These are phyloP conservation scores for Kryptolebias ocellatus DNA, from an alignment of 2,797 vertebrate genomes.

Conservation along the genomic window DNA sequence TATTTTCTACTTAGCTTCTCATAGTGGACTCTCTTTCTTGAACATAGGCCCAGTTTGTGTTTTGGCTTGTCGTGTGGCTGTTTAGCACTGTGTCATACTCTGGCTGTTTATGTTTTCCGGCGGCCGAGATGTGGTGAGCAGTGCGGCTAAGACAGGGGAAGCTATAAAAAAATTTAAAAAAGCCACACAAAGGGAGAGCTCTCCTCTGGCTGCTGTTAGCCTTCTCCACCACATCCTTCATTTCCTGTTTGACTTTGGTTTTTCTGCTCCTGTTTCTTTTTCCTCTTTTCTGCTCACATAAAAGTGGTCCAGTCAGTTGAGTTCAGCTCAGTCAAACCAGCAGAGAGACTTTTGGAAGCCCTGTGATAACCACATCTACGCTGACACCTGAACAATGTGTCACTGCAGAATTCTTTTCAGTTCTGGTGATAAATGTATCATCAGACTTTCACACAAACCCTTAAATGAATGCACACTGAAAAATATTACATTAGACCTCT, in stretches of 20 bases:
- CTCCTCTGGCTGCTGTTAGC: constrained; percentile 56
- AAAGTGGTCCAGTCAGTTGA: constrained; percentile 6
- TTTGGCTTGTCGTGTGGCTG: no score
- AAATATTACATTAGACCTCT: no score
- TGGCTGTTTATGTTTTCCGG: constrained; percentile 62
- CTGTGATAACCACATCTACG: no score
- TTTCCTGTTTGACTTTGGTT: constrained; percentile 43
- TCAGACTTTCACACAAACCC: no score
- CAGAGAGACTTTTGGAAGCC: neutral
- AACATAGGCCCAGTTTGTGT: no score
- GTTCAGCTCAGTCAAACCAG: constrained; percentile 1
- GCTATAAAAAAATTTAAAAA: constrained; percentile 46
- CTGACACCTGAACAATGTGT: no score
- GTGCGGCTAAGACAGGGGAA: constrained; percentile 62
- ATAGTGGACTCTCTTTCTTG: no score
- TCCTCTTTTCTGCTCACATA: constrained; percentile 25
- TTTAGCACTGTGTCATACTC: neutral
- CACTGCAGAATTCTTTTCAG: no score
- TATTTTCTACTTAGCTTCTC: no score
- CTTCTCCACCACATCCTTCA: constrained; percentile 72
- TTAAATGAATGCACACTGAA: no score
- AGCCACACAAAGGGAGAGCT: constrained; percentile 58
- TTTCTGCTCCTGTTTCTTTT: constrained; percentile 27
- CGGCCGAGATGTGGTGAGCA: constrained; percentile 60
- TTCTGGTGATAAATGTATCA: no score